These are phyloP conservation scores for Micrasema minimum DNA, from an alignment of 1,140 invertebrate species.

Conservation along the genomic window DNA sequence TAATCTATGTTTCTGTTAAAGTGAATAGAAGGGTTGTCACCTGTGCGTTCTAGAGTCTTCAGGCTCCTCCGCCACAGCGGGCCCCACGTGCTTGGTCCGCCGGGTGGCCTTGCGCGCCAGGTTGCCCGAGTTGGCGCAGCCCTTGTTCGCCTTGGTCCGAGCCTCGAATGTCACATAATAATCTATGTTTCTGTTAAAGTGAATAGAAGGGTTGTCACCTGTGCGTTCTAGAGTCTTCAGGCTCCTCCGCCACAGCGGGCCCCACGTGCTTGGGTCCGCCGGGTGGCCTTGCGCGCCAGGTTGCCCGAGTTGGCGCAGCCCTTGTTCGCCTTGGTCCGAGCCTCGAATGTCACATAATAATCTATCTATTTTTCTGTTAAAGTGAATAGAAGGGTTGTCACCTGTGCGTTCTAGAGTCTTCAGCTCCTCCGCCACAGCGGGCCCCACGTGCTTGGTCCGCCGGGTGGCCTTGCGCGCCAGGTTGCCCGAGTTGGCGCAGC, in stretches of 20 bases:
- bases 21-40: constrained; percentile 70
- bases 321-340: constrained; percentile 85
- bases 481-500: constrained; percentile 84
- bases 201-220: constrained; percentile 66
- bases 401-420: constrained; percentile 37
- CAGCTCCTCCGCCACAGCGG: constrained; percentile 65
- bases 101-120: constrained; percentile 74
- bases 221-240: constrained; percentile 49
- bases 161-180: constrained; percentile 96
- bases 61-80: constrained; percentile 66
- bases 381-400: too few species aligned
- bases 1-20: constrained; percentile 94
- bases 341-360: constrained; percentile 96
- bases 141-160: constrained; percentile 85
- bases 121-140: constrained; percentile 84
- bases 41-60: constrained; percentile 43
- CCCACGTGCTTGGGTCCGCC: constrained; percentile 74
- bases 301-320: constrained; percentile 86
- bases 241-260: constrained; percentile 66
- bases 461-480: constrained; percentile 77
- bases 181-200: constrained; percentile 93
- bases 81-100: constrained; percentile 72
- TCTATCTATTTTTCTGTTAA: too few species aligned
- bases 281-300: constrained; percentile 77
- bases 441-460: constrained; percentile 72